Base-by-base conservation (phyloP, 2,113 vertebrate species). In the Oryzias celebensis region DNA sequence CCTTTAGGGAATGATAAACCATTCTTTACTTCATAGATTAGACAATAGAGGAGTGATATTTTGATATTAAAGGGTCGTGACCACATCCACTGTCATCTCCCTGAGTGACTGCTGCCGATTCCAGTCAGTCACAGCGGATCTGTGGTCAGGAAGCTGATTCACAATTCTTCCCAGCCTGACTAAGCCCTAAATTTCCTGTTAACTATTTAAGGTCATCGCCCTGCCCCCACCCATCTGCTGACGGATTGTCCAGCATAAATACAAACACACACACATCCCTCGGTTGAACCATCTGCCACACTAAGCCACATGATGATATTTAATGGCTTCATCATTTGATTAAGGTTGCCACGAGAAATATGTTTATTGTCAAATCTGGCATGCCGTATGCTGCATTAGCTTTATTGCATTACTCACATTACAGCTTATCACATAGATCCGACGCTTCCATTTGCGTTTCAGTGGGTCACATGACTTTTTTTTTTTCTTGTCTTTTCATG, bases 291-390 rank as follows among this genome's bases (percentile, higher is more conserved):
- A 77, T 85, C 76, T 78, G 78, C 77, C 66, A 77, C 71, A 45
- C 56, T 55, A 23, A 57, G 54, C 67, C 75, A 73, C 81, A 71
- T 81, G 63, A 83, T 82, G 69, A 78, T 71, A 81, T 83, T 82
- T 85, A 85, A 80, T 81, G 71, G 71, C 68, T 58, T 72, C 60
- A 60, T 86, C 57, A 89, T 90, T 81, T 84, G 80, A 89, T 89
- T 88, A 87, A 2, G 8, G 73, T 70, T 85, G 83, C 84, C 83
- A 87, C 28, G n/a, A 78, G 76, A 83, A 85, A 83, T 87, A 85
- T 87, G 81, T 87, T 83, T 76, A 87, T 83, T 81, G 85, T 83
- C 79, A 61, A 78, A 75, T 81, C 63, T 73, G 61, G 62, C 69
- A 65, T 74, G 84, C 74, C 58, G 71, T 71, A 68, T 70, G 66